Evolutionary conservation across 2,113 vertebrate genomes (phyloP).

Genomic region (Lamprologus callipterus): DNA sequence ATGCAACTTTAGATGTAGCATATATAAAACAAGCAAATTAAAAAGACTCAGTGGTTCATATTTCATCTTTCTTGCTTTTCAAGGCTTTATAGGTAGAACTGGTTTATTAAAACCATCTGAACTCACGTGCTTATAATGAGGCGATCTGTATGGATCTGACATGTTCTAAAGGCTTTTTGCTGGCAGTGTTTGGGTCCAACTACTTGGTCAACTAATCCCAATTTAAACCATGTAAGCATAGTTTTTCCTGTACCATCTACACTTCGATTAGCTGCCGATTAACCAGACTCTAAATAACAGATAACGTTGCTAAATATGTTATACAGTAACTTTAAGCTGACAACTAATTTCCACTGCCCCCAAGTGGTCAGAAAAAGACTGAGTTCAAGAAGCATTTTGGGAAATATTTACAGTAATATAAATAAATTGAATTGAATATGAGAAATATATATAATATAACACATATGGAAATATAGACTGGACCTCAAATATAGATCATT

Average conservation of each 20-base stretch:
- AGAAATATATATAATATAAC: background rate
- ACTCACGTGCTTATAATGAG: background rate
- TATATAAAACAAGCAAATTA: background rate
- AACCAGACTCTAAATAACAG: background rate
- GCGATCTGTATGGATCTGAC: background rate
- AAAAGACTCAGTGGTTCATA: background rate
- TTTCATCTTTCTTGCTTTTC: background rate
- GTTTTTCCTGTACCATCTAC: background rate
- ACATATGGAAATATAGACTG: background rate
- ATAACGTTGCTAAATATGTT: background rate
- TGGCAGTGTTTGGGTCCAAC: background rate
- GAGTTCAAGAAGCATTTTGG: background rate
- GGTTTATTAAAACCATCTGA: background rate
- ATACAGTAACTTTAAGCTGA: background rate
- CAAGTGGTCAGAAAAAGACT: background rate
- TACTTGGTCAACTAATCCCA: background rate
- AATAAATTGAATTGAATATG: background rate
- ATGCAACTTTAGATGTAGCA: background rate
- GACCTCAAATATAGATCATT: background rate
- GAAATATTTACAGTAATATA: background rate
- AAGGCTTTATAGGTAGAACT: background rate
- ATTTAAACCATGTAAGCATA: background rate
- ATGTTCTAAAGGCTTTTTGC: background rate
- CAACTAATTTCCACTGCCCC: background rate
- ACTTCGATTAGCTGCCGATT: background rate